Percentiles rank a stretch among this genome's conserved stretches.
Evolutionary conservation across 1,140 invertebrate genomes (phyloP).

Genomic region (Hypsibius dujardini): DNA sequence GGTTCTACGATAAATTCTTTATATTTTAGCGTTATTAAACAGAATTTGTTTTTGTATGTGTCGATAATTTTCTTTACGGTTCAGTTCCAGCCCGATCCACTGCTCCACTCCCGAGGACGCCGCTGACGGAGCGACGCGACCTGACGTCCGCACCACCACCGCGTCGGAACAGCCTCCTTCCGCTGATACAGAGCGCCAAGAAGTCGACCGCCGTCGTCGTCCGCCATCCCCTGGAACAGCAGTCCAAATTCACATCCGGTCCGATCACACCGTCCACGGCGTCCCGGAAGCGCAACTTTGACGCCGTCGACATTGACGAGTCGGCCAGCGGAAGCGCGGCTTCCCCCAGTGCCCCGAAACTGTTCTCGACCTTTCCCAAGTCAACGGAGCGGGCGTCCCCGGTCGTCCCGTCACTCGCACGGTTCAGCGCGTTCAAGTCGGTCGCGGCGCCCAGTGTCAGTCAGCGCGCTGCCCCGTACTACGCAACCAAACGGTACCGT

Average conservation of each 20-base stretch:
- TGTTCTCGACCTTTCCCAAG: conserved; percentile 2
- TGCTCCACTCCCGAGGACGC: neutral
- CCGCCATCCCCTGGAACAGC: neutral
- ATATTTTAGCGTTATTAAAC: too few species aligned
- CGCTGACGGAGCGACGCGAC: neutral
- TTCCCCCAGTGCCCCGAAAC: neutral
- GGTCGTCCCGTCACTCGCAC: neutral
- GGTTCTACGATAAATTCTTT: too few species aligned
- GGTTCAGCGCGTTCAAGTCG: neutral
- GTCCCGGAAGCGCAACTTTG: neutral
- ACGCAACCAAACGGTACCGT: too few species aligned
- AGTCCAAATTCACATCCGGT: neutral
- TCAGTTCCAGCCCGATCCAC: too few species aligned
- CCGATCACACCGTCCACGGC: neutral
- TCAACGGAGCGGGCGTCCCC: neutral
- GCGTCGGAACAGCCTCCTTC: neutral
- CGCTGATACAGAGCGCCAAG: neutral
- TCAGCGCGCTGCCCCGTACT: too few species aligned
- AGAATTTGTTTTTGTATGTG: too few species aligned
- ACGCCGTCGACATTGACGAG: neutral
- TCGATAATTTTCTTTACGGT: too few species aligned
- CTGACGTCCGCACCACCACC: neutral
- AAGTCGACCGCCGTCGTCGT: neutral
- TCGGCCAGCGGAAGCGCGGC: too few species aligned
- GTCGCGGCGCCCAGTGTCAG: too few species aligned